Conservation (phyloP, 2,888 invertebrate species). For the Xanthostigma xanthostigma region DNA sequence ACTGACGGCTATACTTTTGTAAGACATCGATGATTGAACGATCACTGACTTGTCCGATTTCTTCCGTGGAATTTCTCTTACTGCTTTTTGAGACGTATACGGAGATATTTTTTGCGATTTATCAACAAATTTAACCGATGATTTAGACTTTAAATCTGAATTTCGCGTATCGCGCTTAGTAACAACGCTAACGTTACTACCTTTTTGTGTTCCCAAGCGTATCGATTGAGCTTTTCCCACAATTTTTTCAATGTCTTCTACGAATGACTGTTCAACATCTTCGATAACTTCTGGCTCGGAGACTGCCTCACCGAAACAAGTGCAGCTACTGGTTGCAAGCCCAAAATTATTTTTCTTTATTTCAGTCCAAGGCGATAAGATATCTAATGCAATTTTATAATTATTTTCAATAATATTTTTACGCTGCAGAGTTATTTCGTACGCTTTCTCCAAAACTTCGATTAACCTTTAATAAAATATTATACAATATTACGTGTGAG, state of each 20-base stretch:
- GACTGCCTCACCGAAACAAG: background rate
- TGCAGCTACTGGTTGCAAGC: background rate
- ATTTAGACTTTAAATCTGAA: background rate
- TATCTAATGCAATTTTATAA: background rate
- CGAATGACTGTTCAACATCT: background rate
- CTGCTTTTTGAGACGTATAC: background rate
- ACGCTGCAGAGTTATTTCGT: background rate
- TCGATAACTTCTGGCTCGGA: background rate
- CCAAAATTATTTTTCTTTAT: background rate
- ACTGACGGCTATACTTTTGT: too few species aligned
- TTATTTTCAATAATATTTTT: constrained; percentile 1
- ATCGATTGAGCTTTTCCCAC: constrained; percentile 1
- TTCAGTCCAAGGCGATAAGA: background rate
- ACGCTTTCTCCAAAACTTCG: background rate
- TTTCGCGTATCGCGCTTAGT: background rate
- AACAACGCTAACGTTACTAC: background rate
- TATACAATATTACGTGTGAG: too few species aligned
- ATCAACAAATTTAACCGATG: too few species aligned
- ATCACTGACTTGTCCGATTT: too few species aligned
- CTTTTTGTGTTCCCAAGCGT: background rate
- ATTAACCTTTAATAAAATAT: background rate
- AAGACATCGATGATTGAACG: too few species aligned
- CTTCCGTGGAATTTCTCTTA: background rate
- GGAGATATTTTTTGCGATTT: too few species aligned
- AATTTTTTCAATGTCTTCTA: constrained; percentile 1